phyloP scores from a whole-genome alignment of 2,113 vertebrate species.

The Nibea coibor region DNA sequence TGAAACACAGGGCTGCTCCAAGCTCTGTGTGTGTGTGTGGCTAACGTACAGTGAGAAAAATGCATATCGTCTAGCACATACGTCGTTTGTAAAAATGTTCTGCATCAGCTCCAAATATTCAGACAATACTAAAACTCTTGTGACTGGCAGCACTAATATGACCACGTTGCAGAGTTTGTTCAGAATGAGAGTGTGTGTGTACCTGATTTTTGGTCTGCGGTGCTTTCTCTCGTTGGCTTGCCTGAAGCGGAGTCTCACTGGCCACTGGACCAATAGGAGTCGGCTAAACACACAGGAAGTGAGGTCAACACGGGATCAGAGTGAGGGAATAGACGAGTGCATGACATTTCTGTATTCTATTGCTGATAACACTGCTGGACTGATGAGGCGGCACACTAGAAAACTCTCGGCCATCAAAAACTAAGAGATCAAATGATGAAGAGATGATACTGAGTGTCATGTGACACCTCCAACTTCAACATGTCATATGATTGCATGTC shows the following conservation, averaged over 20 bases:
- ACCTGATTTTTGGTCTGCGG: slow-evolving; percentile 96
- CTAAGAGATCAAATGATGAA: neutral
- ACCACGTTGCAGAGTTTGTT: neutral
- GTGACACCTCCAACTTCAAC: no score
- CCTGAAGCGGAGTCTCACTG: slow-evolving; percentile 88
- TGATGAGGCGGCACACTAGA: neutral
- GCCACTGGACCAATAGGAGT: slow-evolving; percentile 94
- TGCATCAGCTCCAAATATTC: neutral
- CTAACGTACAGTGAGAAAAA: neutral
- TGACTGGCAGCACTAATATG: neutral
- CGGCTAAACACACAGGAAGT: slow-evolving; percentile 82
- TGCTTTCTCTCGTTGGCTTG: slow-evolving; percentile 89
- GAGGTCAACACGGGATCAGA: slow-evolving; percentile 4
- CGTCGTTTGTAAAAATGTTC: neutral
- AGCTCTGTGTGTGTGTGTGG: neutral
- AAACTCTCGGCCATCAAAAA: neutral
- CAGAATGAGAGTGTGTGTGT: slow-evolving; percentile 21
- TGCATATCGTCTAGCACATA: neutral
- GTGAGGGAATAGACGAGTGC: neutral
- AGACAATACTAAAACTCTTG: neutral
- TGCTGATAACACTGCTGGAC: neutral
- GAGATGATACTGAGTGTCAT: no score
- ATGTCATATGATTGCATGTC: neutral
- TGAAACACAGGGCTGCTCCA: neutral
- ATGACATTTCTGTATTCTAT: neutral